A percentile compares a stretch with the other conserved stretches of the same genome.
phyloP scores from a whole-genome alignment of 1,140 invertebrate species.

The Drosophila busckii region DNA sequence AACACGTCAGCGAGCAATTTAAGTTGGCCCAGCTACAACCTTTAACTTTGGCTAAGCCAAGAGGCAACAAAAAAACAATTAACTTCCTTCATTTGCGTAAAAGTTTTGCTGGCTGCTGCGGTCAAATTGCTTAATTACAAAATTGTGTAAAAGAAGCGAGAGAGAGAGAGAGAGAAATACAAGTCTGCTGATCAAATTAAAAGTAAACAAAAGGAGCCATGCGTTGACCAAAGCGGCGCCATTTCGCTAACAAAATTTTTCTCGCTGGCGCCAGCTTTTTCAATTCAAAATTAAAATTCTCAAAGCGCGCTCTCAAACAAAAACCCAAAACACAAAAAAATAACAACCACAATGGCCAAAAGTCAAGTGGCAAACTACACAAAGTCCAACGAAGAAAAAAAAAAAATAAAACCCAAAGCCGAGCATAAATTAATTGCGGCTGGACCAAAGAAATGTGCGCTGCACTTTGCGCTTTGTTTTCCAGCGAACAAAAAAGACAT shows the following conservation, averaged over 20 bases:
- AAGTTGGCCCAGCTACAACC: not conserved
- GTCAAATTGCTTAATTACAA: slow-evolving; percentile 77
- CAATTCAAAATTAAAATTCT: slow-evolving; percentile 74
- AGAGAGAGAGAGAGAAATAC: slow-evolving; percentile 7
- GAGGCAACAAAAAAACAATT: slow-evolving; percentile 51
- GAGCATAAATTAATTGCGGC: slow-evolving; percentile 74
- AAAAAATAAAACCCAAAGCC: slow-evolving; percentile 3
- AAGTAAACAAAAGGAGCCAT: slow-evolving; percentile 71
- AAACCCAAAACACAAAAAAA: slow-evolving; percentile 15
- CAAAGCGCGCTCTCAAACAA: slow-evolving; percentile 57
- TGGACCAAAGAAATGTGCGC: slow-evolving; percentile 29
- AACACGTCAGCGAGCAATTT: slow-evolving; percentile 35
- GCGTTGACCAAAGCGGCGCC: slow-evolving; percentile 67
- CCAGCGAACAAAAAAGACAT: slow-evolving; percentile 45
- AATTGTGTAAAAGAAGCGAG: slow-evolving; percentile 42
- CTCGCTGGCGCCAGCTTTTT: slow-evolving; percentile 52
- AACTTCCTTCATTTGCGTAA: slow-evolving; percentile 70
- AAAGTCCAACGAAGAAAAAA: slow-evolving; percentile 24
- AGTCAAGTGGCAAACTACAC: slow-evolving; percentile 58
- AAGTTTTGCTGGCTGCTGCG: slow-evolving; percentile 58
- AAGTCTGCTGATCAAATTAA: slow-evolving; percentile 76
- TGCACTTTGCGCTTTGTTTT: slow-evolving; percentile 32
- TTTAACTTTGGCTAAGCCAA: not conserved
- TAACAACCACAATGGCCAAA: slow-evolving; percentile 44
- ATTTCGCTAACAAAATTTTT: slow-evolving; percentile 48